phyloP scores from a whole-genome alignment of 2,113 vertebrate species.

The Meriones unguiculatus region DNA sequence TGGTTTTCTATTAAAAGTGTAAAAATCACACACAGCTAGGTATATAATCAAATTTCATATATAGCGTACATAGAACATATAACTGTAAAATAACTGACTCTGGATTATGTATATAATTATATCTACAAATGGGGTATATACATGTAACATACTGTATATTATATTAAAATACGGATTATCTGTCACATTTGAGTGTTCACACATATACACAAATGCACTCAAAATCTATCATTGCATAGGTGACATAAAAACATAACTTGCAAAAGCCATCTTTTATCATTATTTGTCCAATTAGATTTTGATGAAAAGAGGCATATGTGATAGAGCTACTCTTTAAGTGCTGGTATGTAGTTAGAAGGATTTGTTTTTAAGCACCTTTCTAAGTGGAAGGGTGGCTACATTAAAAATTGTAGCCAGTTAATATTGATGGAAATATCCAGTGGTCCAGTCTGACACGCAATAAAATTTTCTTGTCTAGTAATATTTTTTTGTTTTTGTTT shows the following conservation, averaged over 20 bases:
- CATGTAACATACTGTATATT: not conserved
- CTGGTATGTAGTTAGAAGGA: not conserved
- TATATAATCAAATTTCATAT: not conserved
- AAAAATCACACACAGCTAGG: not conserved
- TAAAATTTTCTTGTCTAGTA: not conserved
- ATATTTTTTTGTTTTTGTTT: not conserved
- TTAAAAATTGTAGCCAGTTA: conserved; percentile 31
- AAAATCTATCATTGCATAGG: not conserved
- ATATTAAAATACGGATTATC: not conserved
- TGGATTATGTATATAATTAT: not conserved
- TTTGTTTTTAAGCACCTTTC: conserved; percentile 31
- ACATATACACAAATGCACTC: not conserved
- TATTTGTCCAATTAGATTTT: not conserved
- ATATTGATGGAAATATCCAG: not conserved
- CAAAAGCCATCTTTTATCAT: not conserved
- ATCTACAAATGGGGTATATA: not conserved
- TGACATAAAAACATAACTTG: not conserved
- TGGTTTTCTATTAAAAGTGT: not conserved
- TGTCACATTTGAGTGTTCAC: not conserved
- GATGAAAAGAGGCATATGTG: not conserved
- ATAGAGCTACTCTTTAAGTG: not conserved
- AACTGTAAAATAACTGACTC: not conserved
- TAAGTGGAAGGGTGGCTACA: not conserved
- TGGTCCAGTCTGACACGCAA: not conserved
- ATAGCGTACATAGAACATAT: too few species aligned